Evolutionary conservation across 2,888 invertebrate genomes (phyloP).

Genomic region (Nezara viridula): DNA sequence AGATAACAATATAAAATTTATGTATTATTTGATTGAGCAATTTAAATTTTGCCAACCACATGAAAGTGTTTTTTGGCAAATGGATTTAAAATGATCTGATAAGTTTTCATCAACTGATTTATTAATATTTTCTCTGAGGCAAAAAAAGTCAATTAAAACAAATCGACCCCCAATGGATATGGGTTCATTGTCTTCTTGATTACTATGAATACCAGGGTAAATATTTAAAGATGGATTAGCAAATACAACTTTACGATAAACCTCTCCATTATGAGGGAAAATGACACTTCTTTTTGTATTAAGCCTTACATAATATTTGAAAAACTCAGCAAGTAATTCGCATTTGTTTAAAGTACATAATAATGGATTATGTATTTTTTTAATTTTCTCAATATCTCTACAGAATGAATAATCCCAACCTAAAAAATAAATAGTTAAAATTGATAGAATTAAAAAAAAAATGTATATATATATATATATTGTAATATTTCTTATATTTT

Average conservation of each 20-base stretch:
- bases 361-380: background rate
- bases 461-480: background rate
- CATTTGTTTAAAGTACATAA: background rate
- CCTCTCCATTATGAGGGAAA: background rate
- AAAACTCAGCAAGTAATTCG: background rate
- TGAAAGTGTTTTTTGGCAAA: background rate
- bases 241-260: background rate
- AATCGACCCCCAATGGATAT: background rate
- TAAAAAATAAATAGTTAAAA: background rate
- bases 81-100: background rate
- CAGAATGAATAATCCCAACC: background rate
- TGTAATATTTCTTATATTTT: no score
- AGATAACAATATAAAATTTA: constrained; percentile 64
- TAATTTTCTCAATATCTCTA: background rate
- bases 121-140: background rate
- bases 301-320: background rate
- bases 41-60: constrained; percentile 8
- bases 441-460: background rate
- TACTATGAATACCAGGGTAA: background rate
- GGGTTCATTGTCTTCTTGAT: background rate
- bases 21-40: background rate
- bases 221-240: background rate
- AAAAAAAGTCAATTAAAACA: background rate
- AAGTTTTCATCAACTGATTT: background rate
- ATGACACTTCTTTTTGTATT: background rate